phyloP scores from a whole-genome alignment of 2,797 vertebrate genomes.

The Rhinophrynus dorsalis region DNA sequence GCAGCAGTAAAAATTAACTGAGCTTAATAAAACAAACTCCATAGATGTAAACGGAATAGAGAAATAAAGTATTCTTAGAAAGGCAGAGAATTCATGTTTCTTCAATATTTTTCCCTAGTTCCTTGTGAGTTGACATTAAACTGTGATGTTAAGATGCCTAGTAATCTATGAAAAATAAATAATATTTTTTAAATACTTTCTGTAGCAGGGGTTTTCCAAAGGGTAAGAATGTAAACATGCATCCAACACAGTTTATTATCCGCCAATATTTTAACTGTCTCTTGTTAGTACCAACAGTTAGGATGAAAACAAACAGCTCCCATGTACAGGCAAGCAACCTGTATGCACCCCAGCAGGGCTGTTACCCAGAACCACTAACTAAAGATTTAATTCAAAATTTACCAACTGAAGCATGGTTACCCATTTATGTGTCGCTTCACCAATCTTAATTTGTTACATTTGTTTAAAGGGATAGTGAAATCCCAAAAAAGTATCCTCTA shows the following conservation, averaged over 20 bases:
- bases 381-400: too few relatives aligned
- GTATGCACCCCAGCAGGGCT: too few relatives aligned
- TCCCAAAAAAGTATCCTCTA: too few relatives aligned
- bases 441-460: too few relatives aligned
- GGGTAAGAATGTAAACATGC: not conserved
- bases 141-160: not conserved
- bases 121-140: not conserved
- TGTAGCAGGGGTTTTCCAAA: not conserved
- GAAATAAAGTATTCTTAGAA: not conserved
- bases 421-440: too few relatives aligned
- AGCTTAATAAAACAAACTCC: slow-evolving; percentile 9
- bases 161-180: not conserved
- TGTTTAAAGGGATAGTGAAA: too few relatives aligned
- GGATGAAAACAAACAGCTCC: not conserved
- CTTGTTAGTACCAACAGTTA: not conserved
- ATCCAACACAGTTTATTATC: not conserved
- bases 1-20: slow-evolving; percentile 22
- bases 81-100: not conserved
- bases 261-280: not conserved
- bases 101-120: not conserved
- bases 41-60: not conserved
- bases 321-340: not conserved
- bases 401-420: too few relatives aligned
- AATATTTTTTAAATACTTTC: not conserved
- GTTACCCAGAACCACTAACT: too few relatives aligned